Percentiles rank a stretch among this genome's conserved stretches.
Evolutionary conservation across 2,797 vertebrate species (phyloP).

Genomic region (Chiloscyllium punctatum): DNA sequence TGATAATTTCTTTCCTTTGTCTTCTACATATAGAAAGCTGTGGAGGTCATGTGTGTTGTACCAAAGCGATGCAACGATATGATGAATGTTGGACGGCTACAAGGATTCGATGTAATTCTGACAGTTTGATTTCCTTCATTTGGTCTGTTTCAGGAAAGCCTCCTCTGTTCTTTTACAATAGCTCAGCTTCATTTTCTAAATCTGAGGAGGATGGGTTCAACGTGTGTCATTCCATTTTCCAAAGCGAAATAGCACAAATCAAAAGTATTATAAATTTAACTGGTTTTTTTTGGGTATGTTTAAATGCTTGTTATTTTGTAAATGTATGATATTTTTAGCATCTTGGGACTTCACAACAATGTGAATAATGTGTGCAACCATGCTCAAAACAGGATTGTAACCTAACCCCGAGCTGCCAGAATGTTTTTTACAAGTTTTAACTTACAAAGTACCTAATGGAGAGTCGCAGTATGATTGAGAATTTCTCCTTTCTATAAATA

Average conservation of each 20-base stretch:
- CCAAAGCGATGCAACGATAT: slow-evolving; percentile 97
- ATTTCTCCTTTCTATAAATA: background rate
- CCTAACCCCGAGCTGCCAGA: background rate
- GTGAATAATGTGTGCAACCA: background rate
- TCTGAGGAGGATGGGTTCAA: background rate
- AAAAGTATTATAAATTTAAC: background rate
- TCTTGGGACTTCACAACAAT: background rate
- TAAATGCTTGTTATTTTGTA: background rate
- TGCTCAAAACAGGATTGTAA: background rate
- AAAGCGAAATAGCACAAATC: background rate
- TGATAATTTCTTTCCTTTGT: slow-evolving; percentile 4
- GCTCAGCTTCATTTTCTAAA: background rate
- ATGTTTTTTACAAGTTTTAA: background rate
- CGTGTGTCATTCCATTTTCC: background rate
- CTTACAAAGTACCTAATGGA: background rate
- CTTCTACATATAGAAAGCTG: slow-evolving; percentile 70
- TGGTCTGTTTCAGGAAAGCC: background rate
- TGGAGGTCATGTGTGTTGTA: slow-evolving; percentile 96
- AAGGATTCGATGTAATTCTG: slow-evolving; percentile 89
- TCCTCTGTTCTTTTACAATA: background rate
- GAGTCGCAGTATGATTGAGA: background rate
- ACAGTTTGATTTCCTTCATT: background rate
- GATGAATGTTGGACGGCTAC: slow-evolving; percentile 96
- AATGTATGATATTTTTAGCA: background rate
- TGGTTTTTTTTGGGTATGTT: background rate